A percentile compares a stretch with the other conserved stretches of the same genome.
These are phyloP conservation scores for Colius striatus DNA, from an alignment of 2,113 vertebrate genomes.

Conservation along the genomic window DNA sequence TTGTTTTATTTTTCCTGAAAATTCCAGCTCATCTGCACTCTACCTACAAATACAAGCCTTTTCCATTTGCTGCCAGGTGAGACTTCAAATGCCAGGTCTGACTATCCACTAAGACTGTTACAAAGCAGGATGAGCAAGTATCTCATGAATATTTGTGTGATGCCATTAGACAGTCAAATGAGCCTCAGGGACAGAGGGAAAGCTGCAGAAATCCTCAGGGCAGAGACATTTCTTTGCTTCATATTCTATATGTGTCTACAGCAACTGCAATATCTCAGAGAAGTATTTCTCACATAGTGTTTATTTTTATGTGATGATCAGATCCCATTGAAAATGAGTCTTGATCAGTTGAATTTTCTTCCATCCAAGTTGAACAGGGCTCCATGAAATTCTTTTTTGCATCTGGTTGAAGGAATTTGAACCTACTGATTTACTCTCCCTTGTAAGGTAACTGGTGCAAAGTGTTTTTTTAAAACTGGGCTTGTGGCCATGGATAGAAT, in stretches of 20 bases:
- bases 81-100: neutral
- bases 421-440: neutral
- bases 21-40: neutral
- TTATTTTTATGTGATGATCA: neutral
- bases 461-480: neutral
- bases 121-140: neutral
- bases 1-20: neutral
- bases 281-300: rapidly evolving
- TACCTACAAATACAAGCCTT: neutral
- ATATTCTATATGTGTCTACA: neutral
- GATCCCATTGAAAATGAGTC: rapidly evolving
- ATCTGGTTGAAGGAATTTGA: neutral
- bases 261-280: neutral
- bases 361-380: neutral
- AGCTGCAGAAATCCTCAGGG: neutral
- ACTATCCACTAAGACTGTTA: neutral
- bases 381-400: neutral
- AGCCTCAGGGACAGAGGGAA: neutral
- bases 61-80: neutral
- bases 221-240: neutral
- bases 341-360: neutral
- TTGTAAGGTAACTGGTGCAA: neutral
- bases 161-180: slow-evolving; percentile 16
- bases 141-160: slow-evolving; percentile 33
- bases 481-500: neutral